Base-by-base conservation (phyloP, 2,113 vertebrate genomes). In the Corythornis madagascariensis region DNA sequence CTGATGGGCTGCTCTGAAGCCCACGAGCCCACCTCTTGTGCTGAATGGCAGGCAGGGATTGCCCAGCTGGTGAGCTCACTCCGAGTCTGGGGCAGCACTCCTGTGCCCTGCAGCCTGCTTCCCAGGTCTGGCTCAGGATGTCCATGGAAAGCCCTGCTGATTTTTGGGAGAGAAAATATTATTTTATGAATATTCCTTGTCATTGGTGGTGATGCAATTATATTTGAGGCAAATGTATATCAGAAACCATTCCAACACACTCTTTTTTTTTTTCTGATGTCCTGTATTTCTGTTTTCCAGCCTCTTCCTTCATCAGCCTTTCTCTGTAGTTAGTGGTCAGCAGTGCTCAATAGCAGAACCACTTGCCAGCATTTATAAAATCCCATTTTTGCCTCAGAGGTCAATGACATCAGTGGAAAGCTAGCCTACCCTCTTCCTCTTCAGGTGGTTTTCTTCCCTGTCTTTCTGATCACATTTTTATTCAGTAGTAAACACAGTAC, bases 281-380 rank as follows among this genome's bases (percentile, higher is more conserved):
- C 89, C n/a, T 38, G 2, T 59, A 7, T 67, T 86, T 80, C 70
- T 70, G 1, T 86, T 83, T 89, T 86, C 50, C 55, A 84, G 13
- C 29, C 45, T 63, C n/a, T 87, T 90, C 40, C 61, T 84, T 61
- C 43, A 89, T 43, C 78, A 72, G 53, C 55, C 48, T 35, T 83
- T 89, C 60, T 77, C 2, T 84, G 13, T 48, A 91, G 74, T 83
- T 92, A 91, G 61, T 69, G 85, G 74, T 83, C 88, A 89, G 84
- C 69, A 66, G 28, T 50, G 47, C 35, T 88, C 88, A 87, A 79
- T 57, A 89, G 57, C 60, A 73, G 63, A 66, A 76, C 52, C 16
- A 25, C 33, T 86, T 85, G 56, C 88, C 83, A 95, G 70, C 74
- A 31, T 76, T 77, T 71, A 66, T 28, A 50, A 64, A 92, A 77